Base-by-base conservation (phyloP, 2,113 vertebrate genomes). In the Crotophaga sulcirostris region DNA sequence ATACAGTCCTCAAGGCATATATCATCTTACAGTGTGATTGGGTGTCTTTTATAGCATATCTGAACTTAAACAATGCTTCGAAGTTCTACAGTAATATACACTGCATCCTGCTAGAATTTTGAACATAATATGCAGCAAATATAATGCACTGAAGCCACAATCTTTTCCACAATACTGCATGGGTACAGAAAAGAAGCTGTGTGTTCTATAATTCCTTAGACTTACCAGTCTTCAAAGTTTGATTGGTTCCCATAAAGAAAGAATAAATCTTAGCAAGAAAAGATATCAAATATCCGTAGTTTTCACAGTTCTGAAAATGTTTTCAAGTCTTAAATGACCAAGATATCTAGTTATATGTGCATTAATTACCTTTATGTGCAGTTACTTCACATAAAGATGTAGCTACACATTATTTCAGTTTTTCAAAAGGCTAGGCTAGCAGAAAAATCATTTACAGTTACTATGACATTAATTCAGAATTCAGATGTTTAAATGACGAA, bases 401-500 rank as follows among this genome's bases (percentile, higher is more conserved):
- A 95, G 75, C 13, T 87, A 90, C 33, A 79, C 23, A 42, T 52
- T 82, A 82, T 76, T 91, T 91, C 84, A 89, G 54, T 83, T 20
- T 84, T 91, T 92, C 76, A 91, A 94, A 97, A 95, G 81, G 85
- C 51, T 91, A 54, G 49, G 67, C 77, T 93, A 63, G 80, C 78
- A 97, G 69, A 93, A 96, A 96, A 96, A 89, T 60, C 70, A 92
- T 94, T 81, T 95, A 78, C 59, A 84, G 62, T 87, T 96, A 95
- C 84, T 96, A 80, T 44, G 40, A 89, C 28, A 87, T 67, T 52
- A 52, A 60, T 91, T 95, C 88, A 93, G 89, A 97, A 95, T 91
- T 84, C 68, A 96, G 86, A 91, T 91, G 77, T 93, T 96, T 96
- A 96, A 96, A 96, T 73, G 77, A 96, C 94, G 91, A 96, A 90